Conservation (phyloP, 2,888 invertebrate species). For the Euzophera pinguis region DNA sequence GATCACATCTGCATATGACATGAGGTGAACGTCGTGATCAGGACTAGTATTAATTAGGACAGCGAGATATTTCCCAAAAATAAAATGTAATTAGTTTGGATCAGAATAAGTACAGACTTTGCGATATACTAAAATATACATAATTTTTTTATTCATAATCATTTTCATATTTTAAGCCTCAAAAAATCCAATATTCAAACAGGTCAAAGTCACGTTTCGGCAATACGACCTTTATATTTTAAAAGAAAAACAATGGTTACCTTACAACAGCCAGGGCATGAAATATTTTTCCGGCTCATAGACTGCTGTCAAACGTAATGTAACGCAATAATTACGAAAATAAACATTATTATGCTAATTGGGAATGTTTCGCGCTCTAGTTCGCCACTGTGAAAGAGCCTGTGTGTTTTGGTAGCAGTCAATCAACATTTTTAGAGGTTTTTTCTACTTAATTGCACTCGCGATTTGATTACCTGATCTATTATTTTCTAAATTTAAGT, state of each 20-base stretch:
- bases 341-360: conserved; percentile 11
- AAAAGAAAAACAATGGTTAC: not conserved
- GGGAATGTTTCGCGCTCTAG: conserved; percentile 5
- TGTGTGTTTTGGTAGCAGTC: not conserved
- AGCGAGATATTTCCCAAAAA: no score
- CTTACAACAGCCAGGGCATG: not conserved
- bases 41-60: no score
- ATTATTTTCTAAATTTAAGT: not conserved
- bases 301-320: conserved; percentile 1
- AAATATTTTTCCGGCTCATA: conserved; percentile 8
- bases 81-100: no score
- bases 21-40: no score
- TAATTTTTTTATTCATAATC: not conserved
- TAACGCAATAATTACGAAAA: conserved; percentile 11
- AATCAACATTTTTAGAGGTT: not conserved
- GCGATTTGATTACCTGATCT: not conserved
- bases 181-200: not conserved
- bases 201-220: conserved; percentile 2
- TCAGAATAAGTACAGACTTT: no score
- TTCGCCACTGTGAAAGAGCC: not conserved
- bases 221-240: not conserved
- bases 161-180: not conserved
- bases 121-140: no score
- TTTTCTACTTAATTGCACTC: not conserved
- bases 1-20: no score